phyloP scores from a whole-genome alignment of 1,140 invertebrate genomes.

The Papilio machaon region DNA sequence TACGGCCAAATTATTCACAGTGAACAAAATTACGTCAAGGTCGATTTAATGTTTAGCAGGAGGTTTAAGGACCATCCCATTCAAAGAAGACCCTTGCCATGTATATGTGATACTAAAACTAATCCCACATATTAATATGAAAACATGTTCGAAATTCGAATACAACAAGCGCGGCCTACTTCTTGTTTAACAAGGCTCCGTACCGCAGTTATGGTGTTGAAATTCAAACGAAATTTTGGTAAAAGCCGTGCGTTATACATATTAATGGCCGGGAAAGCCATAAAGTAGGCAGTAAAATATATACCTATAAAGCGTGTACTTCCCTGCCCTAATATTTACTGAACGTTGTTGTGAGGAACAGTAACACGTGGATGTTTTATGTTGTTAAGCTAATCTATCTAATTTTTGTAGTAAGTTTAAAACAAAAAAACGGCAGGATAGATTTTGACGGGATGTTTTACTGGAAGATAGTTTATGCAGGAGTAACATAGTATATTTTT shows the following conservation, averaged over 20 bases:
- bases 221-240: conserved; percentile 35
- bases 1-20: too few species aligned
- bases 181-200: conserved; percentile 30
- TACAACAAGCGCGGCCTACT: neutral
- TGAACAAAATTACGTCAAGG: too few species aligned
- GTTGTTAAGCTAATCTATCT: neutral
- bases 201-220: conserved; percentile 34
- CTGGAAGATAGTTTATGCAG: too few species aligned
- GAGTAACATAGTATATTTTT: too few species aligned
- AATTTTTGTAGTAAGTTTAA: neutral
- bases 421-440: too few species aligned
- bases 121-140: neutral
- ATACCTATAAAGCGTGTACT: too few species aligned
- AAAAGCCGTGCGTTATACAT: conserved; percentile 34
- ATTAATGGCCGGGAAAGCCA: conserved; percentile 35
- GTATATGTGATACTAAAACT: neutral
- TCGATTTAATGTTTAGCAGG: too few species aligned
- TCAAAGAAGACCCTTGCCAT: neutral
- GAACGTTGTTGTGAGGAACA: neutral
- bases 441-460: too few species aligned
- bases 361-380: neutral
- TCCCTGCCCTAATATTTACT: conserved; percentile 23
- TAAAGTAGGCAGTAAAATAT: conserved; percentile 34
- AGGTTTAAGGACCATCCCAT: neutral
- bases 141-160: conserved; percentile 9